These are phyloP conservation scores for Euthynnus affinis DNA, from an alignment of 2,797 vertebrate species.

Conservation along the genomic window DNA sequence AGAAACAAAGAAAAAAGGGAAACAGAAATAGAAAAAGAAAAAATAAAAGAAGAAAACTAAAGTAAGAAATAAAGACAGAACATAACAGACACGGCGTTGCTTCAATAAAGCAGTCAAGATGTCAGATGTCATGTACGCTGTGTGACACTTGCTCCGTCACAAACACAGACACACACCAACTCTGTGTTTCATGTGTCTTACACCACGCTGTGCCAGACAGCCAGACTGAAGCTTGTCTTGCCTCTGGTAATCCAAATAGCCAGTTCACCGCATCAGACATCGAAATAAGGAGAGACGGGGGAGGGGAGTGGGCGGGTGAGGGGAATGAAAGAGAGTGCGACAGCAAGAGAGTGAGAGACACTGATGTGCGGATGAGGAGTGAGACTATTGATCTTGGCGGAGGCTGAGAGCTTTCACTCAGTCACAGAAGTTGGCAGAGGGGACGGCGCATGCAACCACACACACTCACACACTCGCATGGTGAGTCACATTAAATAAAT, in stretches of 20 bases:
- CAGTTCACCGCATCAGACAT: conserved; percentile 55
- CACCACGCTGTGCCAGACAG: conserved; percentile 48
- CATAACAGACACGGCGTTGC: conserved; percentile 2
- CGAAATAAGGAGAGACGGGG: conserved; percentile 49
- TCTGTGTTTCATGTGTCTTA: conserved; percentile 59
- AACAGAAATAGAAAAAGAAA: neutral
- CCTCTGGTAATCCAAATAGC: conserved; percentile 74
- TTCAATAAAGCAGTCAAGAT: conserved; percentile 67
- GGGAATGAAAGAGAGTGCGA: neutral
- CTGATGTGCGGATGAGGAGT: conserved; percentile 50
- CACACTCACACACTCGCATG: neutral
- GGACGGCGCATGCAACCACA: neutral
- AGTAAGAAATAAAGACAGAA: conserved; percentile 5
- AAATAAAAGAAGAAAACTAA: neutral
- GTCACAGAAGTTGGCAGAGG: conserved; percentile 40
- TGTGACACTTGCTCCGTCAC: conserved; percentile 47
- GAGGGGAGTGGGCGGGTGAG: neutral
- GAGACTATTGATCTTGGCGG: conserved; percentile 71
- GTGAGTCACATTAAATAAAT: conserved; percentile 46
- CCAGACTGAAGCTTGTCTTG: conserved; percentile 55
- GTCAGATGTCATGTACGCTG: conserved; percentile 45
- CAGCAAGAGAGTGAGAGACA: conserved; percentile 42
- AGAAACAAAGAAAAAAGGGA: neutral
- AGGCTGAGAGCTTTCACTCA: conserved; percentile 61
- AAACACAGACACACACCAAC: conserved; percentile 33